A percentile compares a stretch with the other conserved stretches of the same genome.
phyloP scores from a whole-genome alignment of 2,888 invertebrate genomes.

The Portevinia maculata region DNA sequence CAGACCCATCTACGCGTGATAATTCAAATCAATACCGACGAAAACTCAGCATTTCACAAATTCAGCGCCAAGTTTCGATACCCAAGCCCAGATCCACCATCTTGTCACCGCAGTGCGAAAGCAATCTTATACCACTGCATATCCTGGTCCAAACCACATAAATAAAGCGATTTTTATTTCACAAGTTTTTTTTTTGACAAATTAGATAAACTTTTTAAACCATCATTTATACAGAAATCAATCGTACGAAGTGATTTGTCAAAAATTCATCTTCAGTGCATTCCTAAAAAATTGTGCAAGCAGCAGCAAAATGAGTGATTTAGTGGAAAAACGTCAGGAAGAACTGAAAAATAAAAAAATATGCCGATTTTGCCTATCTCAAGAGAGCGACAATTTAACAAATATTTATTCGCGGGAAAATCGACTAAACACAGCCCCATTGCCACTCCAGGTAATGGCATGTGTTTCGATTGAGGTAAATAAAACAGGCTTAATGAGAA shows the following conservation, averaged over 20 bases:
- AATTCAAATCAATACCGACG: constrained; percentile 25
- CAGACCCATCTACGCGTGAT: constrained; percentile 38
- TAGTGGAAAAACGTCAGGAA: constrained; percentile 62
- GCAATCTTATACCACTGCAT: constrained; percentile 51
- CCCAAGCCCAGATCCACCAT: constrained; percentile 76
- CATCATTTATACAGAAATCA: neutral
- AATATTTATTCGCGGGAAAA: constrained; percentile 86
- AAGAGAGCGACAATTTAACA: constrained; percentile 85
- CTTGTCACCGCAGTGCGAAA: constrained; percentile 56
- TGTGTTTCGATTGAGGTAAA: constrained; percentile 90
- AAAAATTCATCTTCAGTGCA: neutral
- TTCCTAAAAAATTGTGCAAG: neutral
- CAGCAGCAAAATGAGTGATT: constrained; percentile 39
- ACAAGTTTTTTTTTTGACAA: neutral
- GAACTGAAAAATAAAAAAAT: constrained; percentile 86
- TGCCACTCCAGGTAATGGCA: constrained; percentile 90
- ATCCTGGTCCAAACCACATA: constrained; percentile 1
- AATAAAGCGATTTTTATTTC: constrained; percentile 12
- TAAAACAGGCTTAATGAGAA: too few relatives aligned
- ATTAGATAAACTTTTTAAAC: neutral
- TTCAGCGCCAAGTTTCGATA: constrained; percentile 64
- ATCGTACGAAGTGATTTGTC: neutral
- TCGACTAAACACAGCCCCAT: constrained; percentile 85
- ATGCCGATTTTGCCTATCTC: constrained; percentile 90
- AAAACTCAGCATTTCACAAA: constrained; percentile 26